phyloP scores from a whole-genome alignment of 2,888 invertebrate genomes.

The Alloscopus bannaensis region DNA sequence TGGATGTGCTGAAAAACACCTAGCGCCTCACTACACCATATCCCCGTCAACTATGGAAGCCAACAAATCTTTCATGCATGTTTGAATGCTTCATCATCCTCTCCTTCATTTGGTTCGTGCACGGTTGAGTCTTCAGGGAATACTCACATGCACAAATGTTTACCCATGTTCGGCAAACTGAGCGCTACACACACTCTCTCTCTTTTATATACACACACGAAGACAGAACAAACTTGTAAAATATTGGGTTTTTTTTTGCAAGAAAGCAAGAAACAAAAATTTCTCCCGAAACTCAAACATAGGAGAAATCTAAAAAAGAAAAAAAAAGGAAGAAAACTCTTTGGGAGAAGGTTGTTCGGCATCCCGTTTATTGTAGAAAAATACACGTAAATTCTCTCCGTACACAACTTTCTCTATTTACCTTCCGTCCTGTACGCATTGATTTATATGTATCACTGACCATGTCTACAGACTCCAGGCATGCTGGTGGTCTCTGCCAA shows the following conservation, averaged over 20 bases:
- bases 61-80: slow-evolving; percentile 64
- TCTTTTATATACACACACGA: too few relatives aligned
- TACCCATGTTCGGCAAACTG: slow-evolving; percentile 22
- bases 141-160: slow-evolving; percentile 60
- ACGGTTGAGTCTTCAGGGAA: slow-evolving; percentile 58
- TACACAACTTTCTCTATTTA: slow-evolving; percentile 24
- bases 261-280: neutral
- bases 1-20: slow-evolving; percentile 57
- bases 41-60: slow-evolving; percentile 37
- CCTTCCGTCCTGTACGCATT: slow-evolving; percentile 33
- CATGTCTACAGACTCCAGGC: slow-evolving; percentile 12
- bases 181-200: too few relatives aligned
- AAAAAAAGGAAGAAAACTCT: slow-evolving; percentile 5
- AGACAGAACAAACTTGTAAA: slow-evolving; percentile 23
- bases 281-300: too few relatives aligned
- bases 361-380: slow-evolving; percentile 13
- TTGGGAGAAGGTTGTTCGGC: too few relatives aligned
- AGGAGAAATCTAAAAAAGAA: too few relatives aligned
- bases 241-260: slow-evolving; percentile 11
- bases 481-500: neutral
- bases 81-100: slow-evolving; percentile 64
- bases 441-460: slow-evolving; percentile 38
- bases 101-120: slow-evolving; percentile 59
- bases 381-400: slow-evolving; percentile 13
- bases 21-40: slow-evolving; percentile 30